Evolutionary conservation across 2,113 vertebrate species (phyloP).

Genomic region (Cephalopholis sonnerati): DNA sequence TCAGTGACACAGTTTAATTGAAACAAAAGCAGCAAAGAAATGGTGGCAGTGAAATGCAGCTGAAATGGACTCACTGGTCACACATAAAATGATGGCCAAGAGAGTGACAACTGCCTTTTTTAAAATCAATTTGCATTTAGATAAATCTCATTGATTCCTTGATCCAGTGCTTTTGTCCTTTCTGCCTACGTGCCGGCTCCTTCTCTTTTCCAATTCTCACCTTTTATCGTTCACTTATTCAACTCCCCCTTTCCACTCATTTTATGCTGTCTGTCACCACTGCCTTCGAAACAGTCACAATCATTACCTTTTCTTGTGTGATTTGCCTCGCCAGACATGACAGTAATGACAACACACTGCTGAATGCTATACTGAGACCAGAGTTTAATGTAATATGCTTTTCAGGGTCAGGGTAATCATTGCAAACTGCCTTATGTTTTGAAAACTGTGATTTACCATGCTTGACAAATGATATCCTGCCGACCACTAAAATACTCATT

Average conservation of each 20-base stretch:
- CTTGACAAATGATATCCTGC: constrained; percentile 30
- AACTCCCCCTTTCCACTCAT: constrained; percentile 4
- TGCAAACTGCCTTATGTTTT: constrained; percentile 22
- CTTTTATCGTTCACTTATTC: constrained; percentile 19
- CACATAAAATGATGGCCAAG: constrained; percentile 4
- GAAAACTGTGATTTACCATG: constrained; percentile 35
- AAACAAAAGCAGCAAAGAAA: constrained; percentile 22
- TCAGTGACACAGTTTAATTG: not conserved
- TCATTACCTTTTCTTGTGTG: constrained; percentile 9
- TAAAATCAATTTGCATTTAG: constrained; percentile 60
- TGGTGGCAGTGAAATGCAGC: constrained; percentile 14
- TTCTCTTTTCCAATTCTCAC: constrained; percentile 37
- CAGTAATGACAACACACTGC: constrained; percentile 14
- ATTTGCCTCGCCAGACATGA: constrained; percentile 15
- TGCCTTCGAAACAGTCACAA: not conserved
- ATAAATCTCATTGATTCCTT: constrained; percentile 56
- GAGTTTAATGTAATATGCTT: constrained; percentile 16
- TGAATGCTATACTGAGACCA: not conserved
- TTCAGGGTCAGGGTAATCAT: constrained; percentile 25
- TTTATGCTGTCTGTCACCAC: constrained; percentile 27
- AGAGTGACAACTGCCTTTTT: constrained; percentile 1
- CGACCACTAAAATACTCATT: constrained; percentile 22
- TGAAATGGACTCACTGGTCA: constrained; percentile 3
- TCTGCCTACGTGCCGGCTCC: not conserved
- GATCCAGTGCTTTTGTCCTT: constrained; percentile 23